Percentiles rank a stretch among this genome's conserved stretches.
These are phyloP conservation scores for Tragelaphus oryx DNA, from an alignment of 2,797 vertebrate species.

Conservation along the genomic window DNA sequence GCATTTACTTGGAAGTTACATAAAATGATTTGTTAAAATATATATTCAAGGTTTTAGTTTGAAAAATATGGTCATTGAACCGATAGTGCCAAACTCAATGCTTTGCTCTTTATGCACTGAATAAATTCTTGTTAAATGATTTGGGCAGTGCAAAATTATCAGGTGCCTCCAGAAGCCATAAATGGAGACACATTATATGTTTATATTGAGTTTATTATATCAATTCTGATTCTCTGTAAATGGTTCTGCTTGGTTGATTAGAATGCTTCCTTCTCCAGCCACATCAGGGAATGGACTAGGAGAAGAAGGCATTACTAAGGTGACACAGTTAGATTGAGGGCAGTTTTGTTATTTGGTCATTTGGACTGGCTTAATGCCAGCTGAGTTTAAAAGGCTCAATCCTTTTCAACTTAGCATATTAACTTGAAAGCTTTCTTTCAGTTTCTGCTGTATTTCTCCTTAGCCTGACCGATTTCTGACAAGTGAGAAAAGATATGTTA, in stretches of 20 bases:
- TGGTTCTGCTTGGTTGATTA: neutral
- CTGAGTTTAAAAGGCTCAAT: constrained; percentile 10
- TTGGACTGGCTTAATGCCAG: neutral
- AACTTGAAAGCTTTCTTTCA: constrained; percentile 25
- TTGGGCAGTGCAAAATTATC: neutral
- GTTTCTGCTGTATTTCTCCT: constrained; percentile 16
- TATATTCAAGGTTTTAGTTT: neutral
- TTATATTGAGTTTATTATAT: neutral
- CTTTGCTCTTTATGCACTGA: neutral
- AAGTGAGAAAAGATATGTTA: neutral
- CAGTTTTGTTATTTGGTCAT: constrained; percentile 8
- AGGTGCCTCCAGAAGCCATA: neutral
- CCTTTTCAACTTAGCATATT: neutral
- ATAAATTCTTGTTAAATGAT: neutral
- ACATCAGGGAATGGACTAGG: neutral
- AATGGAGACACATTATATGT: neutral
- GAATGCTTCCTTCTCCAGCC: neutral
- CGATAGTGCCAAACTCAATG: neutral
- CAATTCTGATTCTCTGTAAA: constrained; percentile 13
- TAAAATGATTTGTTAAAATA: neutral
- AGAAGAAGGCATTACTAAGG: neutral
- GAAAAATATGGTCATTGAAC: neutral
- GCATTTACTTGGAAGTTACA: neutral
- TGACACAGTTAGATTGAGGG: neutral
- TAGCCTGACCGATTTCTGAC: neutral